A percentile compares a stretch with the other conserved stretches of the same genome.
phyloP scores from a whole-genome alignment of 2,888 invertebrate genomes.

The Proisotoma minuta region DNA sequence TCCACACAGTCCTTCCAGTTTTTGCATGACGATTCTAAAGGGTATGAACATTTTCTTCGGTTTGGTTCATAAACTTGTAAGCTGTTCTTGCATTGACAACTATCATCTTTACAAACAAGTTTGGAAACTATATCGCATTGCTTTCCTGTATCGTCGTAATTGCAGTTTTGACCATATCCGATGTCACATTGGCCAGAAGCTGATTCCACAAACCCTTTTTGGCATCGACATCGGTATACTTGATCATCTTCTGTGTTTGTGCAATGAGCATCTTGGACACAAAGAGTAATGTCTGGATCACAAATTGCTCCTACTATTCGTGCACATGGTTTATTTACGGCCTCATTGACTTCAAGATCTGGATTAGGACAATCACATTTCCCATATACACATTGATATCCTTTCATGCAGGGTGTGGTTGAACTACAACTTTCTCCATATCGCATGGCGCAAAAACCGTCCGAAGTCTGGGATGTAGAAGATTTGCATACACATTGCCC shows the following conservation, averaged over 20 bases:
- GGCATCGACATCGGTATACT: background rate
- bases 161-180: background rate
- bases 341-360: background rate
- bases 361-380: background rate
- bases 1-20: too few relatives aligned
- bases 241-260: background rate
- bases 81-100: background rate
- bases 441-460: background rate
- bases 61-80: background rate
- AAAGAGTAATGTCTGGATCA: background rate
- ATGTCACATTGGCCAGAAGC: background rate
- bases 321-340: background rate
- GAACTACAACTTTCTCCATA: background rate
- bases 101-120: background rate
- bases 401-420: background rate
- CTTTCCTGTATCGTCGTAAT: background rate
- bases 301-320: background rate
- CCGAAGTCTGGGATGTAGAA: background rate
- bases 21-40: background rate
- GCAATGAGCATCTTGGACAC: background rate
- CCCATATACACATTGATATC: background rate
- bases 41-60: background rate
- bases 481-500: background rate
- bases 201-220: background rate
- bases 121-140: background rate